These are phyloP conservation scores for Hylomyscus alleni DNA, from an alignment of 2,797 vertebrate species.

Conservation along the genomic window DNA sequence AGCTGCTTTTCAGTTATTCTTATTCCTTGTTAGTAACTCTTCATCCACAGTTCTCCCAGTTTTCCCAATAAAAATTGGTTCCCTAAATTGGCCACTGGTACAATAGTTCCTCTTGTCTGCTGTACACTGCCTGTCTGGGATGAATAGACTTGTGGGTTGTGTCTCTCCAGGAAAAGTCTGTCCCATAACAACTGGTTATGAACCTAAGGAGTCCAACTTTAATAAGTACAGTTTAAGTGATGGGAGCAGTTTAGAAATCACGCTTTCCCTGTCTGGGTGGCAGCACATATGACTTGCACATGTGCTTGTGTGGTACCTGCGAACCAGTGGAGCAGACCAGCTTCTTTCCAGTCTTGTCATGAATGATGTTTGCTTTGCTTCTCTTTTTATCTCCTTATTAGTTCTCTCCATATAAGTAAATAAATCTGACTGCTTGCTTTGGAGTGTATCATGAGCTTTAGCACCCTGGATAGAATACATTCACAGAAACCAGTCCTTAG, in stretches of 20 bases:
- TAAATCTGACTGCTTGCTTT: background rate
- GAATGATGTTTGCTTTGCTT: background rate
- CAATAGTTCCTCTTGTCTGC: background rate
- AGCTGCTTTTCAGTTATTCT: background rate
- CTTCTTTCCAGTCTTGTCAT: background rate
- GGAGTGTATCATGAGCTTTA: background rate
- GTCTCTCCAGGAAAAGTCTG: background rate
- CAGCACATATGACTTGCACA: background rate
- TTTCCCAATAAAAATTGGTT: background rate
- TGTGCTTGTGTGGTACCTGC: no score
- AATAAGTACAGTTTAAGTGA: background rate
- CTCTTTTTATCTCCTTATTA: background rate
- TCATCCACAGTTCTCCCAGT: background rate
- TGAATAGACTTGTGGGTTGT: background rate
- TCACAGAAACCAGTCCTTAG: background rate
- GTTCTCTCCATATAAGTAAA: background rate
- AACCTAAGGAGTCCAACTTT: background rate
- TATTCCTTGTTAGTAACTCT: background rate
- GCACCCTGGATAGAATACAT: background rate
- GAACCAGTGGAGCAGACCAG: background rate
- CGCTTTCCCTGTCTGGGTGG: no score
- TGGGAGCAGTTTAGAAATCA: background rate
- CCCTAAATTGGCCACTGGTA: accelerated
- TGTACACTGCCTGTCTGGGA: no score
- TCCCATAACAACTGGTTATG: background rate